Evolutionary conservation across 2,888 invertebrate genomes (phyloP), one percentile per base, ranked within the genome.

Genomic region (Myopa testacea): DNA sequence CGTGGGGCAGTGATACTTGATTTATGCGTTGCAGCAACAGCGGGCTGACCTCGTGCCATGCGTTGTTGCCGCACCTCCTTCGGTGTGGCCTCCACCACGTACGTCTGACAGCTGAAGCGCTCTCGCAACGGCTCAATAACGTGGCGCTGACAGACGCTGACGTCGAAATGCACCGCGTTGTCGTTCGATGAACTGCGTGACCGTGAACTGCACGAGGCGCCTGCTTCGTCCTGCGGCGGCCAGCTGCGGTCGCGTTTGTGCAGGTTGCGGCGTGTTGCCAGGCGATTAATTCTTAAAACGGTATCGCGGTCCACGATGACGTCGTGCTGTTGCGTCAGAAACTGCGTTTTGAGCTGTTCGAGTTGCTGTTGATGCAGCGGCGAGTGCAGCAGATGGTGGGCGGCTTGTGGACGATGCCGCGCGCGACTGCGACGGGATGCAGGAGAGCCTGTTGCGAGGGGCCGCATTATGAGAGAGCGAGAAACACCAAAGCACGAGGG

Each of bases 211-310:
- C 7, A 78, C 60, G 26, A 52, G 52, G 34, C 69, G 38, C 60
- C 50, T 58, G 77, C 5, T 45, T 37, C 34, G 37, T 58, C 81
- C 80, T 4, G 79, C n/a, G 89, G 89, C 55, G 89, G 89, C 89
- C 89, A 89, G 80, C 89, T 89, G 82, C 87, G 85, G 81, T 89
- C 88, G 45, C 88, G 81, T 81, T 85, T 85, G 76, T 85, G 85
- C 45, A 86, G 80, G 80, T 84, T 84, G 7, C 85, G 83, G 45
- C 87, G 87, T 79, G 87, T 86, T 78, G 88, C 86, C 78, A 87
- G 79, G 4, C 89, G 88, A 83, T 89, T 89, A 82, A 89, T 89
- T 83, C 87, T 88, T 78, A 89, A 81, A 78, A 89, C 89, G 12
- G 88, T 88, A 78, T 89, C 89, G 81, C 89, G 85, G 82, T 89